Conservation (phyloP, 1,140 invertebrate species). For the Trypoxylus dichotomus region DNA sequence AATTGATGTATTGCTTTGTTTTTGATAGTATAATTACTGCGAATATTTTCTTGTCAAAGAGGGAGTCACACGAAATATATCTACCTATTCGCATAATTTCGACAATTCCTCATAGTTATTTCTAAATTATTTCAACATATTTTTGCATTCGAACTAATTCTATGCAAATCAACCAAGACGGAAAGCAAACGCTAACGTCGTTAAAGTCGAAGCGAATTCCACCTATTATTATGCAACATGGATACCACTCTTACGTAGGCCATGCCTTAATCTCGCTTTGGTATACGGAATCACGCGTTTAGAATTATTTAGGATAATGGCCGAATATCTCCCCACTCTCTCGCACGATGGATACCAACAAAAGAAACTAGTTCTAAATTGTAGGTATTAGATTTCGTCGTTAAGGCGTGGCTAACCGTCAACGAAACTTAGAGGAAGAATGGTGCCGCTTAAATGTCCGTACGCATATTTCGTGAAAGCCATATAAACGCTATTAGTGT, state of each 20-base stretch:
- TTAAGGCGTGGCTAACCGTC: not conserved
- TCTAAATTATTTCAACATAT: too few relatives aligned
- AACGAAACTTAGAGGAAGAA: not conserved
- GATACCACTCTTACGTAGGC: not conserved
- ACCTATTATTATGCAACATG: not conserved
- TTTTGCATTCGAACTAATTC: too few relatives aligned
- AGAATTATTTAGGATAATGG: slow-evolving; percentile 22
- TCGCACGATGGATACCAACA: not conserved
- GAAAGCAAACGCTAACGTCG: too few relatives aligned
- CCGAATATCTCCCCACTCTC: slow-evolving; percentile 5
- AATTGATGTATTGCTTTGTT: too few relatives aligned
- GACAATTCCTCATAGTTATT: too few relatives aligned
- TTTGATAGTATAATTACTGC: too few relatives aligned
- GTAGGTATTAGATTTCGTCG: slow-evolving; percentile 13
- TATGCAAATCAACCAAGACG: too few relatives aligned
- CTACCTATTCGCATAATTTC: too few relatives aligned
- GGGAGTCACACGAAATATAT: too few relatives aligned
- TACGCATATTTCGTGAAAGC: not conserved
- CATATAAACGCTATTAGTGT: not conserved
- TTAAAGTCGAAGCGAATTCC: not conserved
- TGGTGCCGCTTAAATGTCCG: not conserved
- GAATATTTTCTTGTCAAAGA: too few relatives aligned
- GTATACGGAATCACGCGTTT: not conserved
- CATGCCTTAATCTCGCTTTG: not conserved
- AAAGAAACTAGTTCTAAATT: slow-evolving; percentile 23